These are phyloP conservation scores for Phaetusa simplex DNA, from an alignment of 2,113 vertebrate species.

Conservation along the genomic window DNA sequence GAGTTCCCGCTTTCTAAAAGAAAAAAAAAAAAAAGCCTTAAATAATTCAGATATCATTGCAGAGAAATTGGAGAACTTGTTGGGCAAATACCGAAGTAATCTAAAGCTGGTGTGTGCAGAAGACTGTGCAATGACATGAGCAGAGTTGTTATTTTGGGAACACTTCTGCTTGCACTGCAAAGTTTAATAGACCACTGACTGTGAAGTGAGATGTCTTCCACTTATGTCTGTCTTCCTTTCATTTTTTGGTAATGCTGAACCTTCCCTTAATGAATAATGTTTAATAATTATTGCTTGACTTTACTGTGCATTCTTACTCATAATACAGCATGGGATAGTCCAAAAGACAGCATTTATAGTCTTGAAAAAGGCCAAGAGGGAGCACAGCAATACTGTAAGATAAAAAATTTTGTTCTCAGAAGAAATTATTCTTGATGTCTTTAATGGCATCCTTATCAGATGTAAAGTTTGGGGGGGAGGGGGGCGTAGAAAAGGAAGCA, in stretches of 20 bases:
- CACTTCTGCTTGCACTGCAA: slow-evolving; percentile 31
- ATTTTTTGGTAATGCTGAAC: neutral
- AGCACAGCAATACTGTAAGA: neutral
- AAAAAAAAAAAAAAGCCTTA: neutral
- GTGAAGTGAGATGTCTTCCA: neutral
- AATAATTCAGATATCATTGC: slow-evolving; percentile 61
- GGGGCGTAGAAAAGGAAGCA: neutral
- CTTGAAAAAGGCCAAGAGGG: neutral
- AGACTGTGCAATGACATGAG: neutral
- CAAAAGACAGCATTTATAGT: neutral
- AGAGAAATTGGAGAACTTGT: slow-evolving; percentile 35
- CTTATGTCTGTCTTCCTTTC: neutral
- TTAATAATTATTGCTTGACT: neutral
- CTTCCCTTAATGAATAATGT: neutral
- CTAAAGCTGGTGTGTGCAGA: neutral
- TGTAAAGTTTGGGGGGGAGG: neutral
- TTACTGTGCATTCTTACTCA: neutral
- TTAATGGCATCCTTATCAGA: neutral
- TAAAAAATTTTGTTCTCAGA: neutral
- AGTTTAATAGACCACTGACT: slow-evolving; percentile 9
- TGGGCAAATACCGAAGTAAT: slow-evolving; percentile 61
- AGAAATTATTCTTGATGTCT: neutral
- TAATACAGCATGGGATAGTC: neutral
- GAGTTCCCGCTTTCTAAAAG: neutral
- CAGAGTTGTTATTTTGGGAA: slow-evolving; percentile 34